Evolutionary conservation across 2,113 vertebrate genomes (phyloP).

Genomic region (Chlamydotis undulata): DNA sequence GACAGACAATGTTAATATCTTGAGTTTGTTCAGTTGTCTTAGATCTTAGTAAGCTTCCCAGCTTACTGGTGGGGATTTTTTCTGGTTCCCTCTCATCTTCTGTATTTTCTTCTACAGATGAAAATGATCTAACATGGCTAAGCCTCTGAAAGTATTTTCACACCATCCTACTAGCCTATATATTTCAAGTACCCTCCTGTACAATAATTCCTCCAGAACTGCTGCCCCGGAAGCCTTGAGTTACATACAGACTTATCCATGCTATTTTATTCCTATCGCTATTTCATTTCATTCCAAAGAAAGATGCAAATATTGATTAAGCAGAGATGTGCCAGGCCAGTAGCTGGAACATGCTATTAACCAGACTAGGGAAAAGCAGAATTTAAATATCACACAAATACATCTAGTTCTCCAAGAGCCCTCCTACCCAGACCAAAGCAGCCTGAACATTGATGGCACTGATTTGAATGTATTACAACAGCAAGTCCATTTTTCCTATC

Average conservation of each 20-base stretch:
- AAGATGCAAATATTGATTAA: not conserved
- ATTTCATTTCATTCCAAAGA: not conserved
- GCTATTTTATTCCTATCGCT: not conserved
- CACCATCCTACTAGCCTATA: not conserved
- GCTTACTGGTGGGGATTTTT: not conserved
- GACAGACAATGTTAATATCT: not conserved
- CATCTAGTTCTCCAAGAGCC: not conserved
- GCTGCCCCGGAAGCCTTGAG: not conserved
- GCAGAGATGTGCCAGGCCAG: not conserved
- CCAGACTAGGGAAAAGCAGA: not conserved
- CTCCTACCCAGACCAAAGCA: conserved; percentile 31
- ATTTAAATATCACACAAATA: conserved; percentile 30
- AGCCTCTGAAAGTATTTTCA: conserved; percentile 10
- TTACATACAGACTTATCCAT: not conserved
- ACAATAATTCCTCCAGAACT: not conserved
- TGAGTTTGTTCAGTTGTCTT: not conserved
- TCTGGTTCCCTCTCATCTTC: not conserved
- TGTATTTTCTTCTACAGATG: not conserved
- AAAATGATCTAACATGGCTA: not conserved
- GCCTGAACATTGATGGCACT: not conserved
- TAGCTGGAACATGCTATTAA: conserved; percentile 16
- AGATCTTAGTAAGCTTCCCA: not conserved
- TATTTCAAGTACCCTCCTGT: not conserved
- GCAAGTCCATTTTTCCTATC: conserved; percentile 6
- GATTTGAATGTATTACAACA: conserved; percentile 34